phyloP scores from a whole-genome alignment of 1,140 invertebrate species.

The Phymastichus coffea region DNA sequence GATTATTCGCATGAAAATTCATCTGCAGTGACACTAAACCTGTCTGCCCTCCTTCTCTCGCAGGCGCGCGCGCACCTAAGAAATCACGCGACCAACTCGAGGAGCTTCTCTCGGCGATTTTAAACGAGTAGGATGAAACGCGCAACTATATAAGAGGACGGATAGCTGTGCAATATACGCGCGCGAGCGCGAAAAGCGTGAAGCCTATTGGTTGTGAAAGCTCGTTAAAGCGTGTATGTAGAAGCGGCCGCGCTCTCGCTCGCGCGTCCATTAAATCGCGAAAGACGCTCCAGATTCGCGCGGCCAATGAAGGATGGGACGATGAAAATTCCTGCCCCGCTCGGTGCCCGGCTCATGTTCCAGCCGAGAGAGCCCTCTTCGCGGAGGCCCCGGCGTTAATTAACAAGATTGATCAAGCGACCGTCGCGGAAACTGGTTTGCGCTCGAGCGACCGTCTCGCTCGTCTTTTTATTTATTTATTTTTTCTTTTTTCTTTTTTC shows the following conservation, averaged over 20 bases:
- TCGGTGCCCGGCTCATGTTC: slow-evolving; percentile 2
- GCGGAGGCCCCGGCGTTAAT: slow-evolving; percentile 41
- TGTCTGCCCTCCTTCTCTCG: neutral
- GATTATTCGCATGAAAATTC: slow-evolving; percentile 2
- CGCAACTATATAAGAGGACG: too few relatives aligned
- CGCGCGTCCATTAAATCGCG: slow-evolving; percentile 21
- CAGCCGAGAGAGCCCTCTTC: neutral
- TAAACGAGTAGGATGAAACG: too few relatives aligned
- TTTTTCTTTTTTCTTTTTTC: slow-evolving; percentile 19
- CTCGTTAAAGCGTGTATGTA: slow-evolving; percentile 10
- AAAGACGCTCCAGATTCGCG: slow-evolving; percentile 13
- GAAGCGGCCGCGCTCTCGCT: neutral
- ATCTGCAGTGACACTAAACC: neutral
- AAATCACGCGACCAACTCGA: too few relatives aligned
- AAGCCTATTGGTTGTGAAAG: slow-evolving; percentile 11
- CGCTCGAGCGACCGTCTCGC: too few relatives aligned
- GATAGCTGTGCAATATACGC: too few relatives aligned
- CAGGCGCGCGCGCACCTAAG: neutral
- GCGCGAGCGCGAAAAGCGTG: slow-evolving; percentile 10
- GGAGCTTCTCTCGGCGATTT: too few relatives aligned
- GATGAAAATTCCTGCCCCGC: slow-evolving; percentile 34
- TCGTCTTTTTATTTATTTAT: too few relatives aligned
- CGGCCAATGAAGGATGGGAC: slow-evolving; percentile 34
- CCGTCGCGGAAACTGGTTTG: slow-evolving; percentile 39
- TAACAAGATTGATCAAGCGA: slow-evolving; percentile 47